Evolutionary conservation across 2,888 invertebrate species (phyloP), one percentile per base, ranked within the genome.

Genomic region (Aplocera efformata): DNA sequence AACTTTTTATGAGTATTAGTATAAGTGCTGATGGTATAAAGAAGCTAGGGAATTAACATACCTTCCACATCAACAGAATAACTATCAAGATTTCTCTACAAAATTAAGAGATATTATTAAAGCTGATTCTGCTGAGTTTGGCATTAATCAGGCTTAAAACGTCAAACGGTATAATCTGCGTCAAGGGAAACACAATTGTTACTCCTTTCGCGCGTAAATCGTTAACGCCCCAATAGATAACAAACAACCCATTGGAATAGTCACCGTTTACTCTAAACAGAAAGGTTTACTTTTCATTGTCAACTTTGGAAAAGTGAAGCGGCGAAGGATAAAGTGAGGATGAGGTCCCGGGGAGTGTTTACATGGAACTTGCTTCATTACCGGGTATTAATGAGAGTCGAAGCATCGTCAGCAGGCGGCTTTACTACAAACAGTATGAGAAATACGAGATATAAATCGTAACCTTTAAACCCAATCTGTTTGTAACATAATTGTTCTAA

Each of bases 311-410:
- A 51, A 61, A 58, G 61, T 67, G 63, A 64, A 63, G 59, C 71
- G 65, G 71, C 72, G 72, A 72, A 68, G 68, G 75, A 77, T 79
- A 76, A 80, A 69, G 66, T 68, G 60, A 60, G 67, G 70, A 78
- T 73, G 68, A 72, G 70, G 66, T 70, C 77, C 71, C 69, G 69
- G 68, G 74, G 74, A 79, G 63, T 82, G 83, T 80, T 83, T 81
- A 81, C 79, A 75, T 76, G 78, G 72, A 84, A 84, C 79, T 83
- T 82, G 79, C 71, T 82, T 82, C 78, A 84, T 83, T 82, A 81
- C 73, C 60, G 72, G 60, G 71, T 72, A 80, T 79, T 82, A 82
- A 82, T 79, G 78, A 79, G 76, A 68, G 65, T 61, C 65, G 57
- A 72, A 75, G 66, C 61, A 74, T 72, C 67, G 50, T 54, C 55